Conservation (phyloP, 2,888 invertebrate species). For the Synanthedon vespiformis region DNA sequence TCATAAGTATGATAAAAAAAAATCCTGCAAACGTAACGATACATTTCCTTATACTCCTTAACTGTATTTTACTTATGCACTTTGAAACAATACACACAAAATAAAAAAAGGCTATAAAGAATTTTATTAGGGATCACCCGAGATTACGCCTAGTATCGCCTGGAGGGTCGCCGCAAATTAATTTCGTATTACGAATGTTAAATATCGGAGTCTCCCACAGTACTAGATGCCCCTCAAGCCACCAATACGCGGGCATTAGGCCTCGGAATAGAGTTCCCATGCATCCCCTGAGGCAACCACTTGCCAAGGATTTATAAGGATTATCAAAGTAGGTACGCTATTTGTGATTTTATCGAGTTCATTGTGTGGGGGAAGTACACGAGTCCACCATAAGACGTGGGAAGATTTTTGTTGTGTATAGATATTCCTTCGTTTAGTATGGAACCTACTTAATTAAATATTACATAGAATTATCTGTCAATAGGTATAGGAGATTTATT, state of each 20-base stretch:
- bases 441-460: too few species aligned
- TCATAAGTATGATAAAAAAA: too few species aligned
- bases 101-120: background rate
- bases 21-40: too few species aligned
- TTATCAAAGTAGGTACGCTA: constrained; percentile 10
- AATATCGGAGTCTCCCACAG: constrained; percentile 19
- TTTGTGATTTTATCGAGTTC: too few species aligned
- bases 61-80: background rate
- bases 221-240: constrained; percentile 14
- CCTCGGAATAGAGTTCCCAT: constrained; percentile 52
- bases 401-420: too few species aligned
- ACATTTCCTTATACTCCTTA: background rate
- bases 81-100: background rate
- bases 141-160: constrained; percentile 28
- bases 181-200: constrained; percentile 41
- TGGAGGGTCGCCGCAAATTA: constrained; percentile 40
- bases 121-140: background rate
- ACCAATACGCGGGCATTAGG: constrained; percentile 33
- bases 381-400: too few species aligned
- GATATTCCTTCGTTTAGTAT: too few species aligned
- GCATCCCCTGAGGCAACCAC: constrained; percentile 50
- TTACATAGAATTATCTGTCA: too few species aligned
- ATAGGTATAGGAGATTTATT: too few species aligned
- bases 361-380: too few species aligned
- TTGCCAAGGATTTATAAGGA: constrained; percentile 46